These are phyloP conservation scores for Tetanocera ferruginea DNA, from an alignment of 2,888 invertebrate genomes.

Conservation along the genomic window DNA sequence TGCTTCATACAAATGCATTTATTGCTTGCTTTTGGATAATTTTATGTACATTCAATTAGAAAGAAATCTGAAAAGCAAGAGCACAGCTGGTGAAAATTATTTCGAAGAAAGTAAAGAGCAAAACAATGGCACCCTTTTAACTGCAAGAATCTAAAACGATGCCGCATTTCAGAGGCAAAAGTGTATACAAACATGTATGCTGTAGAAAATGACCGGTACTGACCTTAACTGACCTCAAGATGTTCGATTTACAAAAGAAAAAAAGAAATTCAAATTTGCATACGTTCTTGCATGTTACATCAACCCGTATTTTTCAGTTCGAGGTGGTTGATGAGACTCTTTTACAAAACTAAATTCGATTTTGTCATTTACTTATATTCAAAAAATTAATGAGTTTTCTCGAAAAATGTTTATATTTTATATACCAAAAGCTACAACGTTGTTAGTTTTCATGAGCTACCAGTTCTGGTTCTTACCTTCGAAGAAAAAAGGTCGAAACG, in stretches of 20 bases:
- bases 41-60: not conserved
- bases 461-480: too few species aligned
- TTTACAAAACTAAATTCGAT: not conserved
- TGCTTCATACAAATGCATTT: too few species aligned
- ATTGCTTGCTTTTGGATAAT: not conserved
- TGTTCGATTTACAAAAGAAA: too few species aligned
- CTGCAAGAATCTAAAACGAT: slow-evolving; percentile 1
- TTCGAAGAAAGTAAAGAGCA: not conserved
- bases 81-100: slow-evolving; percentile 18
- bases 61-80: not conserved
- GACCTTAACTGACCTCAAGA: slow-evolving; percentile 63
- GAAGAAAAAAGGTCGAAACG: too few species aligned
- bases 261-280: slow-evolving; percentile 65
- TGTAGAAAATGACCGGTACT: slow-evolving; percentile 52
- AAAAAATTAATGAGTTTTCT: too few species aligned
- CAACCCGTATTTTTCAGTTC: not conserved
- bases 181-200: not conserved
- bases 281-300: slow-evolving; percentile 42
- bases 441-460: too few species aligned
- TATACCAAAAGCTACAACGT: too few species aligned
- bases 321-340: not conserved
- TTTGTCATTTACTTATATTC: not conserved
- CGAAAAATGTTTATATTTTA: too few species aligned
- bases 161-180: slow-evolving; percentile 19
- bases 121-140: slow-evolving; percentile 16